Evolutionary conservation across 92 coral and sea anemone species (phyloP).

Genomic region (Actinostola sp.): DNA sequence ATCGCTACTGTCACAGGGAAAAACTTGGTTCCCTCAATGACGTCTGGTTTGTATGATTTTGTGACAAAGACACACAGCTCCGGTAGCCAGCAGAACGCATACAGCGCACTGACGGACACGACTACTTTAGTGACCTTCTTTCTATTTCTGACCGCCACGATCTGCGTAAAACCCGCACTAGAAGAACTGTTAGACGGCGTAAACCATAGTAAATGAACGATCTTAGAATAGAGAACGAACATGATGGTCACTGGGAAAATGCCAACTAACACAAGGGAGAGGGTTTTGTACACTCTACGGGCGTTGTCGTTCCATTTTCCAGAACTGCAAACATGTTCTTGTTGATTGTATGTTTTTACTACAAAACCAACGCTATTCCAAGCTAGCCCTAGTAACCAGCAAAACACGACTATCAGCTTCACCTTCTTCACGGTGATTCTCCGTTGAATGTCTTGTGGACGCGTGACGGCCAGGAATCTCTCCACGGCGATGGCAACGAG

Average conservation of each 20-base stretch:
- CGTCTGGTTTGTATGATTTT: slow-evolving; percentile 2
- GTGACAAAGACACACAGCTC: slow-evolving; percentile 8
- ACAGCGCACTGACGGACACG: slow-evolving; percentile 15
- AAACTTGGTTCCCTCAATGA: not conserved
- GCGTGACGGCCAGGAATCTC: slow-evolving; percentile 19
- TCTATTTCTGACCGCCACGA: slow-evolving; percentile 3
- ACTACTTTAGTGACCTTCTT: slow-evolving; percentile 25
- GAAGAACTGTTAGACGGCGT: not conserved
- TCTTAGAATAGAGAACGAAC: slow-evolving; percentile 25
- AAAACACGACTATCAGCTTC: not conserved
- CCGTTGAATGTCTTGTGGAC: slow-evolving; percentile 18
- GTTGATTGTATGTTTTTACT: slow-evolving; percentile 13
- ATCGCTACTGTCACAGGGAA: slow-evolving; percentile 17
- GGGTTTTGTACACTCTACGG: slow-evolving; percentile 21
- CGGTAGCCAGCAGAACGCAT: slow-evolving; percentile 29
- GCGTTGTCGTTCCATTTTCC: slow-evolving; percentile 28
- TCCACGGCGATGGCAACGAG: slow-evolving; percentile 33
- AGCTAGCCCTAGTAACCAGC: slow-evolving; percentile 36
- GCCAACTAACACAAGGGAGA: slow-evolving; percentile 22
- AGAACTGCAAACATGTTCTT: not conserved
- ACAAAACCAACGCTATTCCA: slow-evolving; percentile 26
- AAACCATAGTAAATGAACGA: slow-evolving; percentile 33
- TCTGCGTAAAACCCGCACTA: not conserved
- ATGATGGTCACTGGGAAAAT: slow-evolving; percentile 16
- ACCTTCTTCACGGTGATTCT: slow-evolving; percentile 19